phyloP scores from a whole-genome alignment of 2,797 vertebrate genomes.

The Hippopotamyrus pictus region DNA sequence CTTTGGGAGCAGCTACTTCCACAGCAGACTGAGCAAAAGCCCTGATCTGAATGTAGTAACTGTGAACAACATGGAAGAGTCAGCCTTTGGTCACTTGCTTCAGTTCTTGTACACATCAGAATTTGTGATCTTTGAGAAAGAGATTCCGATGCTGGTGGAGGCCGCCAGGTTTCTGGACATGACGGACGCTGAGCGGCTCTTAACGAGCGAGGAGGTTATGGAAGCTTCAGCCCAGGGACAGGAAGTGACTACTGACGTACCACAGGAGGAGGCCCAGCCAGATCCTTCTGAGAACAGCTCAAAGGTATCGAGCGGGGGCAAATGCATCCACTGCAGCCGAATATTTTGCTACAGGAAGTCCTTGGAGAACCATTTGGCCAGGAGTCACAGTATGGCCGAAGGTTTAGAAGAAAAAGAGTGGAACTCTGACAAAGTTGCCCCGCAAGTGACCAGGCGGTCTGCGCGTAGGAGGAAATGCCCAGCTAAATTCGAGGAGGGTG shows the following conservation, averaged over 20 bases:
- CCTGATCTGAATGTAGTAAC: conserved; percentile 70
- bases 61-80: conserved; percentile 83
- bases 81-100: conserved; percentile 82
- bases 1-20: conserved; percentile 94
- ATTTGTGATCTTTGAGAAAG: conserved; percentile 73
- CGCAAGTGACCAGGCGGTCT: conserved; percentile 65
- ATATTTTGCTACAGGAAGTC: conserved; percentile 71
- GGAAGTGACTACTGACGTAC: conserved; percentile 38
- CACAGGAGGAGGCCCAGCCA: conserved; percentile 40
- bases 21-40: conserved; percentile 84
- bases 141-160: conserved; percentile 77
- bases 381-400: conserved; percentile 54
- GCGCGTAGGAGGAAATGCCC: conserved; percentile 71
- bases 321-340: conserved; percentile 60
- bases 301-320: conserved; percentile 53
- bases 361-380: conserved; percentile 66
- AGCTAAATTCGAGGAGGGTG: conserved; percentile 67
- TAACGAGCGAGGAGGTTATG: conserved; percentile 59
- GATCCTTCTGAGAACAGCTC: conserved; percentile 42
- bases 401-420: conserved; percentile 50
- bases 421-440: conserved; percentile 38
- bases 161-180: conserved; percentile 92
- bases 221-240: conserved; percentile 41
- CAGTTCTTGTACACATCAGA: conserved; percentile 88
- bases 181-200: conserved; percentile 82